Conservation (phyloP, 64 coral and sea anemone species). For the Montipora foliosa region DNA sequence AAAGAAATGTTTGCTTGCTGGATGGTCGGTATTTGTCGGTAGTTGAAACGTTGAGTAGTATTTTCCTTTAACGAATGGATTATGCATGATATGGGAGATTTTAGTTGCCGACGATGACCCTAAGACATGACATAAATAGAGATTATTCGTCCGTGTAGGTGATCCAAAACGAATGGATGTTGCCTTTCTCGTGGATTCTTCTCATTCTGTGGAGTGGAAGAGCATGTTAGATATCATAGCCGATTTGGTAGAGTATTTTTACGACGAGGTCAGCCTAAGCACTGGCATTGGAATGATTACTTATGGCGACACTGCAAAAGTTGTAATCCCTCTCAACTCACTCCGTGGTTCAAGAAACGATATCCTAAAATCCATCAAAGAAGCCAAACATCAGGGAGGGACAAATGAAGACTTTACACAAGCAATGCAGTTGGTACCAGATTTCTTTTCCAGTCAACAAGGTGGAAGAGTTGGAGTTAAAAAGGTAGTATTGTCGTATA, state of each 20-base stretch:
- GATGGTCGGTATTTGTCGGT: no score
- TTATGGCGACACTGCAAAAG: conserved; percentile 53
- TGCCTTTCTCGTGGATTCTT: conserved; percentile 53
- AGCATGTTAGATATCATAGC: conserved; percentile 19
- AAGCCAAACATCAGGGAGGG: conserved; percentile 28
- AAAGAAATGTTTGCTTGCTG: no score
- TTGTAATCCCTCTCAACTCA: conserved; percentile 52
- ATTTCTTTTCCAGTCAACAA: conserved; percentile 38
- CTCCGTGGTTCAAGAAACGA: not conserved
- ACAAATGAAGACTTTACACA: conserved; percentile 3
- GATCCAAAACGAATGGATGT: conserved; percentile 33
- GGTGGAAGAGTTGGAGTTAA: conserved; percentile 42
- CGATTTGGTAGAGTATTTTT: conserved; percentile 30
- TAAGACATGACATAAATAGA: not conserved
- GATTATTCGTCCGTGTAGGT: not conserved
- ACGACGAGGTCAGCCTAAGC: not conserved
- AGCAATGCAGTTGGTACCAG: conserved; percentile 31
- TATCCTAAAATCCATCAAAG: conserved; percentile 26
- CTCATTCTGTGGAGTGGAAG: conserved; percentile 39
- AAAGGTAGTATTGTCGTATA: conserved; percentile 29
- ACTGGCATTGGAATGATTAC: conserved; percentile 36
- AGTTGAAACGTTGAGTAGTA: no score
- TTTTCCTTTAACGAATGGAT: no score
- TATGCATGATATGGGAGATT: no score
- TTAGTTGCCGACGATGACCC: no score